Evolutionary conservation across 2,888 invertebrate species (phyloP).

Genomic region (Brenthis daphne): DNA sequence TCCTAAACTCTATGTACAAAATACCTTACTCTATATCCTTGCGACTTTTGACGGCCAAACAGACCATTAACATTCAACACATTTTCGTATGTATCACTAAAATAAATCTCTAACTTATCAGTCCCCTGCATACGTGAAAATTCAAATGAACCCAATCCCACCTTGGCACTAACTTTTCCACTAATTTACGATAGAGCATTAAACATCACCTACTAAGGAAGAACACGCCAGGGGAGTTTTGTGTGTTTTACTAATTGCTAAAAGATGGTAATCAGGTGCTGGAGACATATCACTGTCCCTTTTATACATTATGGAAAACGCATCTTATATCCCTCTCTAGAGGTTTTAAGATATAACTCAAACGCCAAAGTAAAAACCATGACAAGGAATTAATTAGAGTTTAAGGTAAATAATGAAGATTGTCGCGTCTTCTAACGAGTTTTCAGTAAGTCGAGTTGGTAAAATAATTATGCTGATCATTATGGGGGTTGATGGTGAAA

Average conservation of each 20-base stretch:
- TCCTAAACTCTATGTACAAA: too few species aligned
- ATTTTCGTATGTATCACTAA: background rate
- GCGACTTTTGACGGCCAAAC: too few species aligned
- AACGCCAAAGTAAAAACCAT: conserved; percentile 81
- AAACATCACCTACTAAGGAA: conserved; percentile 81
- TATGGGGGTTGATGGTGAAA: conserved; percentile 54
- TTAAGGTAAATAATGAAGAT: conserved; percentile 82
- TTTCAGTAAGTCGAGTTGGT: conserved; percentile 62
- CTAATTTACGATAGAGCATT: conserved; percentile 81
- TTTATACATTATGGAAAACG: conserved; percentile 41
- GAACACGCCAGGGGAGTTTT: conserved; percentile 83
- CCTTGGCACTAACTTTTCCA: conserved; percentile 78
- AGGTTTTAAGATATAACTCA: conserved; percentile 73
- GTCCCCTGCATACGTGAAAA: conserved; percentile 7
- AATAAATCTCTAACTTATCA: conserved; percentile 7
- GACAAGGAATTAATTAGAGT: conserved; percentile 83
- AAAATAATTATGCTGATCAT: conserved; percentile 78
- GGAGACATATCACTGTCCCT: conserved; percentile 59
- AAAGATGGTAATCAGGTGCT: conserved; percentile 83
- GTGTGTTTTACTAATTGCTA: conserved; percentile 85
- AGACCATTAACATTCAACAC: background rate
- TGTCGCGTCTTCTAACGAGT: conserved; percentile 78
- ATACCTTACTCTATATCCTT: too few species aligned
- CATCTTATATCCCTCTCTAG: conserved; percentile 52
- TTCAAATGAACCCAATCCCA: conserved; percentile 44